These are phyloP conservation scores for Leucophenga montana DNA, from an alignment of 2,888 invertebrate species.

Conservation along the genomic window DNA sequence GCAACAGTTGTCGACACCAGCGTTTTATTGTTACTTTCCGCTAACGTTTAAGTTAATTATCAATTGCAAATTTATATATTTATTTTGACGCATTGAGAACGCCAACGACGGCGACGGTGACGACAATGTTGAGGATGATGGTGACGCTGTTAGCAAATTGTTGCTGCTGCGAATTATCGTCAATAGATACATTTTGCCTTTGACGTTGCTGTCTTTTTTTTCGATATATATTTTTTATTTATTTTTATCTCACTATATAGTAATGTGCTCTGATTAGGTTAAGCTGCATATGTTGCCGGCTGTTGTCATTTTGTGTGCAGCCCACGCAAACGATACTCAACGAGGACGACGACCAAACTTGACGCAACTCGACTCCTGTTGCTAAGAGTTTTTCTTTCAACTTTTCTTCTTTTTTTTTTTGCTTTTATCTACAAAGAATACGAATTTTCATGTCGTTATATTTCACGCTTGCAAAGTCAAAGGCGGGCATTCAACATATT, in stretches of 20 bases:
- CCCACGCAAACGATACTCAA: neutral
- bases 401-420: neutral
- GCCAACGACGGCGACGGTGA: neutral
- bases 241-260: too few species aligned
- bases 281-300: slow-evolving; percentile 25
- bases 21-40: slow-evolving; percentile 27
- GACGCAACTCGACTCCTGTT: neutral
- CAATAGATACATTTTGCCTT: neutral
- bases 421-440: neutral
- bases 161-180: neutral
- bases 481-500: neutral
- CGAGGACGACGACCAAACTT: neutral
- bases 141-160: slow-evolving; percentile 31
- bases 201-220: neutral
- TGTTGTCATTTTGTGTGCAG: slow-evolving; percentile 13
- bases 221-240: neutral
- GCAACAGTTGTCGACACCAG: slow-evolving; percentile 8
- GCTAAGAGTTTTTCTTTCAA: neutral
- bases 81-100: slow-evolving; percentile 26
- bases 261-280: slow-evolving; percentile 16
- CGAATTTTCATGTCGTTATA: slow-evolving; percentile 1
- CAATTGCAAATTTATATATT: slow-evolving; percentile 37
- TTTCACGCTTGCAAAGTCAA: slow-evolving; percentile 12
- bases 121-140: slow-evolving; percentile 20
- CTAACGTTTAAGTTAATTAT: slow-evolving; percentile 32